Conservation (phyloP, 2,888 invertebrate genomes). For the Melitaea athalia region DNA sequence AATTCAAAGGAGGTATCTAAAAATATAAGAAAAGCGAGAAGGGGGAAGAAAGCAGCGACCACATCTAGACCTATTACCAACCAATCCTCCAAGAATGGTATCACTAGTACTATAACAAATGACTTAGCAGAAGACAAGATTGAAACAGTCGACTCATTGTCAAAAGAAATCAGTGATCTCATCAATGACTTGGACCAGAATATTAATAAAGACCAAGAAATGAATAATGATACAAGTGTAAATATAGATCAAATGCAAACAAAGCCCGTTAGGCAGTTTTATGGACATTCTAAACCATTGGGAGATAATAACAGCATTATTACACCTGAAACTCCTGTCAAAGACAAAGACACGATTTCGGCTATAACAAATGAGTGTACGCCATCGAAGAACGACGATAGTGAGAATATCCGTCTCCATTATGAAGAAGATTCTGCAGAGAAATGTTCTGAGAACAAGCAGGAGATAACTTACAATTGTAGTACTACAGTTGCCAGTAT, state of each 20-base stretch:
- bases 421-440: slow-evolving; percentile 74
- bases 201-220: slow-evolving; percentile 65
- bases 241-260: slow-evolving; percentile 55
- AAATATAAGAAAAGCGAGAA: slow-evolving; percentile 74
- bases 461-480: slow-evolving; percentile 67
- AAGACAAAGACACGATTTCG: slow-evolving; percentile 60
- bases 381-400: slow-evolving; percentile 71
- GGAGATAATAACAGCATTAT: slow-evolving; percentile 65
- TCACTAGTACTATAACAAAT: slow-evolving; percentile 51
- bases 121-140: slow-evolving; percentile 63
- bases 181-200: slow-evolving; percentile 74
- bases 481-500: slow-evolving; percentile 68
- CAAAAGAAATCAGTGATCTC: slow-evolving; percentile 76
- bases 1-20: slow-evolving; percentile 76
- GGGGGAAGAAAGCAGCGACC: slow-evolving; percentile 71
- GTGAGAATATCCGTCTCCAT: slow-evolving; percentile 73
- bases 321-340: slow-evolving; percentile 66
- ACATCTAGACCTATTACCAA: slow-evolving; percentile 49
- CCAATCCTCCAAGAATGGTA: slow-evolving; percentile 45
- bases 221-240: slow-evolving; percentile 46
- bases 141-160: slow-evolving; percentile 72
- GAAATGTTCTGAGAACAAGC: slow-evolving; percentile 62
- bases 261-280: slow-evolving; percentile 66
- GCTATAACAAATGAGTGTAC: slow-evolving; percentile 61
- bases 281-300: slow-evolving; percentile 65